Base-by-base conservation (phyloP, 2,888 invertebrate genomes). In the Macropis europaea region DNA sequence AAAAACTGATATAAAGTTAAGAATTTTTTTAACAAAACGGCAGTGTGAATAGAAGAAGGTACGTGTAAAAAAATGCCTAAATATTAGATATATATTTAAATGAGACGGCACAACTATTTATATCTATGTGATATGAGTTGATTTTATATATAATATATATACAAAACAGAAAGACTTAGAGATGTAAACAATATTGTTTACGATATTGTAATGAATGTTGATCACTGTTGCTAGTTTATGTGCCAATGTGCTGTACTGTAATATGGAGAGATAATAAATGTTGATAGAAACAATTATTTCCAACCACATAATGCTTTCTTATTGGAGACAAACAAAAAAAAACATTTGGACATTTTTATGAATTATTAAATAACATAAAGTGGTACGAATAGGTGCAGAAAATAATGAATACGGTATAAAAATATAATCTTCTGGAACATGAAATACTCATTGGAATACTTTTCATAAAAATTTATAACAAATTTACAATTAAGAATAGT, bases 151-250 rank as follows among this genome's bases (percentile, higher is more conserved):
- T 75, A 84, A 70, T 56, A 50, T 42, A 40, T 19, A 63, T 11
- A 57, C 52, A 59, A 76, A 69, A 61, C 68, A 59, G 53, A 57
- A 71, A 72, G 63, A 74, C 73, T 81, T 83, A 84, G 75, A 76
- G 59, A 77, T 76, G 76, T 79, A 73, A 81, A 77, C 72, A 67
- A 73, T 74, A 75, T 76, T 82, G 82, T 86, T 85, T 82, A 81
- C 77, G 78, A 81, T 83, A 80, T 74, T 79, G 83, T 86, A 84
- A 85, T 87, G 76, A 87, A 87, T 86, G 86, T 86, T 87, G 86
- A 87, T 86, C 68, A 87, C 82, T 87, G 87, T 87, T 87, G 85
- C 84, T 87, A 87, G 84, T 87, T 86, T 84, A 87, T 79, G 86
- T 86, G 86, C 87, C 86, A 86, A 85, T 86, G 83, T 87, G 82